Percentiles rank a stretch among this genome's conserved stretches.
Evolutionary conservation across 2,797 vertebrate genomes (phyloP).

Genomic region (Lepilemur septentrionalis): DNA sequence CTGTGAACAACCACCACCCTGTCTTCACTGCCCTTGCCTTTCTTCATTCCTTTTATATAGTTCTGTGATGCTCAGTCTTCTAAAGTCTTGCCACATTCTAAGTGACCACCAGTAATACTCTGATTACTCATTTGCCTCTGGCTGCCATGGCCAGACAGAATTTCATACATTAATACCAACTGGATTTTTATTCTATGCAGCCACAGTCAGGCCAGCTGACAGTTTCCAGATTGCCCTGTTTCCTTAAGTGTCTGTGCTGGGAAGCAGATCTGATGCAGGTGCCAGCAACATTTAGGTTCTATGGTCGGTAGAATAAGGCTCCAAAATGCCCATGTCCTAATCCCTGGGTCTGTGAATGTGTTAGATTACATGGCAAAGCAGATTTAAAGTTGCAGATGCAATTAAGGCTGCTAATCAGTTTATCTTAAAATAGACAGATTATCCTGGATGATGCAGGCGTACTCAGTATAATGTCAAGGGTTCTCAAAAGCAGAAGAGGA

Average conservation of each 20-base stretch:
- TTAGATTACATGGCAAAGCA: background rate
- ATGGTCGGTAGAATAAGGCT: background rate
- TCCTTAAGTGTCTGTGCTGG: background rate
- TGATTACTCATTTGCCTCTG: background rate
- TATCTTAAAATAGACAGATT: background rate
- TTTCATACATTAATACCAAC: background rate
- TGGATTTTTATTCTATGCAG: background rate
- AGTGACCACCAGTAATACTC: background rate
- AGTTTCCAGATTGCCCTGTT: background rate
- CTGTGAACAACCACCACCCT: background rate
- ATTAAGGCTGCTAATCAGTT: background rate
- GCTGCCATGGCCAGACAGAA: background rate
- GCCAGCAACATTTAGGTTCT: background rate
- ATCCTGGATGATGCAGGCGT: background rate
- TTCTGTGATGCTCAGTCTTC: background rate
- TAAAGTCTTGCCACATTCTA: background rate
- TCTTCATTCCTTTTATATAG: background rate
- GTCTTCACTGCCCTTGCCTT: background rate
- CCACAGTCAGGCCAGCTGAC: background rate
- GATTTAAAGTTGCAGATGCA: background rate
- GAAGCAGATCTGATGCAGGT: background rate
- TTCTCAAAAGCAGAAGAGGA: background rate
- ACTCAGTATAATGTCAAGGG: background rate
- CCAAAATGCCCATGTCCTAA: background rate
- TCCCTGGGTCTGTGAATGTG: background rate